Conservation (phyloP, 2,797 vertebrate species). For the Numenius phaeopus region DNA sequence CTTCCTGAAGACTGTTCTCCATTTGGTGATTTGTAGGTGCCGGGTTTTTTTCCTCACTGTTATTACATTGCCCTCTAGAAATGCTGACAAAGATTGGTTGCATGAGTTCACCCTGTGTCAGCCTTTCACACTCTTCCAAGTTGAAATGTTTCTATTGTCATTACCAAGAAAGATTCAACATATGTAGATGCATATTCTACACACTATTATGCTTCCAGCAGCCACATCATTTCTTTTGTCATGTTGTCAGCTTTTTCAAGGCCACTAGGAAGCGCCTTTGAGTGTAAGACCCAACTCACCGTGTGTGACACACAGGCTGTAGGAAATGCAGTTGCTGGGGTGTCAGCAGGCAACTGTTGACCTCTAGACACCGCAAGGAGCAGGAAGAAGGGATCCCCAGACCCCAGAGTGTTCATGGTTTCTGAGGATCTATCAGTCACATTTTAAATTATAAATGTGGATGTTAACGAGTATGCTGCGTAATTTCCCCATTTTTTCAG, state of each 20-base stretch:
- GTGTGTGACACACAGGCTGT: not conserved
- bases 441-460: not conserved
- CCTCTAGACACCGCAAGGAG: accelerated
- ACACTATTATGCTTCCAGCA: constrained; percentile 12
- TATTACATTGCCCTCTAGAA: constrained; percentile 58
- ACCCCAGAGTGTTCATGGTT: not conserved
- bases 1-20: constrained; percentile 36
- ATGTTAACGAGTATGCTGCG: accelerated
- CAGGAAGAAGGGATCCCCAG: not conserved
- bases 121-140: constrained; percentile 29
- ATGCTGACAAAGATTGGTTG: constrained; percentile 50
- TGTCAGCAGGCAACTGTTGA: not conserved
- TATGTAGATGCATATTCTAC: constrained; percentile 57
- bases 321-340: not conserved
- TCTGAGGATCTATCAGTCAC: not conserved
- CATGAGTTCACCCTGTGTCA: constrained; percentile 29
- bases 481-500: not conserved
- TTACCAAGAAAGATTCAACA: constrained; percentile 47
- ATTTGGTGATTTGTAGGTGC: constrained; percentile 25
- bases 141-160: constrained; percentile 47
- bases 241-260: not conserved
- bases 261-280: not conserved
- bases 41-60: not conserved
- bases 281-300: accelerated
- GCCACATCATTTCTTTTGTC: not conserved